Evolutionary conservation across 1,140 invertebrate genomes (phyloP).

Genomic region (Protaetia brevitarsis): DNA sequence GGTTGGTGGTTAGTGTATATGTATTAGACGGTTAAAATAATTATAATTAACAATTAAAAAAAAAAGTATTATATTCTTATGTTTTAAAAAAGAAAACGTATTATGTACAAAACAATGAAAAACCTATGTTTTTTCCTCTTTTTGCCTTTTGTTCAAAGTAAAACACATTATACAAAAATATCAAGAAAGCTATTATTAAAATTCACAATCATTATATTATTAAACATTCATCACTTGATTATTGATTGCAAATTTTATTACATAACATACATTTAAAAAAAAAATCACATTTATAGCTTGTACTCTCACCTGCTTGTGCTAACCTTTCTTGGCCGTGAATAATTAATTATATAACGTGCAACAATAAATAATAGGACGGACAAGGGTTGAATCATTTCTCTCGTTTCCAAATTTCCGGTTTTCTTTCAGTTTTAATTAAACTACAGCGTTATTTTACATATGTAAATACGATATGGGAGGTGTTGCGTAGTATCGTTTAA

Average conservation of each 20-base stretch:
- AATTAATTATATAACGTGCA: background rate
- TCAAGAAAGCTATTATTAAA: background rate
- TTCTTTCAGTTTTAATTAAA: too few species aligned
- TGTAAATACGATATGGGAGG: too few species aligned
- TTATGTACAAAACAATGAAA: background rate
- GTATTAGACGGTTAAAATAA: conserved; percentile 2
- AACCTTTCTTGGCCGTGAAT: background rate
- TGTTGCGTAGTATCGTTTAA: too few species aligned
- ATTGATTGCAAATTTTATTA: conserved; percentile 11
- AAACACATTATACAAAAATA: conserved; percentile 5
- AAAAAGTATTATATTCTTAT: background rate
- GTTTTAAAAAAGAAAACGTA: background rate
- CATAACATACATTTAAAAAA: background rate
- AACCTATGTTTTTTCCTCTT: background rate
- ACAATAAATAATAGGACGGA: conserved; percentile 16
- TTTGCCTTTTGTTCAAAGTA: too few species aligned
- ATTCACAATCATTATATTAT: conserved; percentile 1
- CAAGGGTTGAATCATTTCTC: conserved; percentile 11
- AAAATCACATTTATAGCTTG: conserved; percentile 17
- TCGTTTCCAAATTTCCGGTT: conserved; percentile 7
- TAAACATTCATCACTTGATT: background rate
- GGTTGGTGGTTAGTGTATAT: background rate
- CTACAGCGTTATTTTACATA: too few species aligned
- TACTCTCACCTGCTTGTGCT: conserved; percentile 5
- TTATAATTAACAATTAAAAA: background rate